A percentile compares a stretch with the other conserved stretches of the same genome.
These are phyloP conservation scores for Urocynchramus pylzowi DNA, from an alignment of 2,113 vertebrate species.

Conservation along the genomic window DNA sequence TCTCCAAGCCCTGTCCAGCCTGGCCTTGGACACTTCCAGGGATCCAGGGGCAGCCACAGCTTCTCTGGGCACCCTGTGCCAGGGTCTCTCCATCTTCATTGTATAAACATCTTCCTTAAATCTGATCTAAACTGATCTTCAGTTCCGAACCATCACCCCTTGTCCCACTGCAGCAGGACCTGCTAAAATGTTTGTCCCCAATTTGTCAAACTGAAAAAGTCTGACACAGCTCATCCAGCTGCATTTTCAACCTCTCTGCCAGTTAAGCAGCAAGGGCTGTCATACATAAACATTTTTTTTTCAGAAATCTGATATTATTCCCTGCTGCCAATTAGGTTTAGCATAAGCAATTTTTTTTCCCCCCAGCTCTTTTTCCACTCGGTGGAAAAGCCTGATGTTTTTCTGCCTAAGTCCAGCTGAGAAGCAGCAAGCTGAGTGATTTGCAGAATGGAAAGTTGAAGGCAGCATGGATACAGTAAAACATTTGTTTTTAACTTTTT, in stretches of 20 bases:
- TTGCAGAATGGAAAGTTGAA: not conserved
- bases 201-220: not conserved
- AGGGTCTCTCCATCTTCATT: accelerated
- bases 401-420: not conserved
- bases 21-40: not conserved
- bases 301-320: not conserved
- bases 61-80: not conserved
- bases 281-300: not conserved
- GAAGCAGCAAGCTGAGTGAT: not conserved
- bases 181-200: not conserved
- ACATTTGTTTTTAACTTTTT: not conserved
- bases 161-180: not conserved
- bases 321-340: not conserved
- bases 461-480: not conserved
- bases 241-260: not conserved
- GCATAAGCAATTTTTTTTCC: not conserved
- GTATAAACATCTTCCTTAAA: not conserved
- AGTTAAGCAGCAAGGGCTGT: not conserved
- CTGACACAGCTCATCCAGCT: not conserved
- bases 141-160: not conserved
- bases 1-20: accelerated
- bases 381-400: not conserved
- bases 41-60: not conserved
- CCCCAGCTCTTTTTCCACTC: not conserved
- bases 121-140: not conserved